These are phyloP conservation scores for Kryphioiulus occultus DNA, from an alignment of 2,888 invertebrate genomes.

Conservation along the genomic window DNA sequence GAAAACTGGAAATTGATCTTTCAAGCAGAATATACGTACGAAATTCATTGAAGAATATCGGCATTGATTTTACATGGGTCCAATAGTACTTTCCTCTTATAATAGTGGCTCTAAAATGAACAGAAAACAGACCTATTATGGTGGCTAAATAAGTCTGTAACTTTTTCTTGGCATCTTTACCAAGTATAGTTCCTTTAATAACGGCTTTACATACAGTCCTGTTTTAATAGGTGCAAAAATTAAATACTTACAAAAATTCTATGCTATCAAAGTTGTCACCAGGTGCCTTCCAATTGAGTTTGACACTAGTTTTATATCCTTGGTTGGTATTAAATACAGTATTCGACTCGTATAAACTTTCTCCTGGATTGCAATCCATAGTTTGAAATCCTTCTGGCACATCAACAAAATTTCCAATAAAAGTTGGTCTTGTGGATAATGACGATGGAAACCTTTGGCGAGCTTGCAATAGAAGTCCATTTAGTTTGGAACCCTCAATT, in stretches of 20 bases:
- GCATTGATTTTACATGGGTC: conserved; percentile 42
- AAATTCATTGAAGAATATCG: conserved; percentile 49
- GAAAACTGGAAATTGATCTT: neutral
- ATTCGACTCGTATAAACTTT: neutral
- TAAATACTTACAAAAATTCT: conserved; percentile 46
- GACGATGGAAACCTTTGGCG: neutral
- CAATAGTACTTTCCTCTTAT: conserved; percentile 42
- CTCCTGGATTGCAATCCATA: conserved; percentile 38
- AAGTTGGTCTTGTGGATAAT: neutral
- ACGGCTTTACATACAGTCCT: too few relatives aligned
- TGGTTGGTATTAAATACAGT: neutral
- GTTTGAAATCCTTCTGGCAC: conserved; percentile 25
- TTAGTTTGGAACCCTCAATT: conserved; percentile 42
- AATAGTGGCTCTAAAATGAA: conserved; percentile 34
- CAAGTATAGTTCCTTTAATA: too few relatives aligned
- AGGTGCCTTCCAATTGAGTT: conserved; percentile 46
- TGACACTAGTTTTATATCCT: neutral
- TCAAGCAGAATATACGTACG: conserved; percentile 40
- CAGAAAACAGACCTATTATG: neutral
- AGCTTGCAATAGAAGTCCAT: conserved; percentile 44
- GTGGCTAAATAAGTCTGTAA: too few relatives aligned
- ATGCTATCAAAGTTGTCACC: conserved; percentile 36
- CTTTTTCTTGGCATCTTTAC: too few relatives aligned
- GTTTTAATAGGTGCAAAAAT: too few relatives aligned
- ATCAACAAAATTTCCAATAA: conserved; percentile 43